These are phyloP conservation scores for Eubucco bourcierii DNA, from an alignment of 2,113 vertebrate species.

Conservation along the genomic window DNA sequence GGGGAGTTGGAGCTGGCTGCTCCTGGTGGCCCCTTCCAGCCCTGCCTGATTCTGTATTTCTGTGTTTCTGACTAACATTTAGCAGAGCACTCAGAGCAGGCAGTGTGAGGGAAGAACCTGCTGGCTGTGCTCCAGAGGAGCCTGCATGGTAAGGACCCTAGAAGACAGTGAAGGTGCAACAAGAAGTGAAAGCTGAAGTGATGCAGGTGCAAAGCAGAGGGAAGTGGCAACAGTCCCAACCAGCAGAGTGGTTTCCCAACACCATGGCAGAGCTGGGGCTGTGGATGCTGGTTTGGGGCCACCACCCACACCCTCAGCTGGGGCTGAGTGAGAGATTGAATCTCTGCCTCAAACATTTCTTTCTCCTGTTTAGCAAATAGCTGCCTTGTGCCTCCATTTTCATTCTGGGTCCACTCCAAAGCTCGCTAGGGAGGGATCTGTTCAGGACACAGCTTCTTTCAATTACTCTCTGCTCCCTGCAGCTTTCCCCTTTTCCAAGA, in stretches of 20 bases:
- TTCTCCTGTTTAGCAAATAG: neutral
- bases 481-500: neutral
- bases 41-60: too few relatives aligned
- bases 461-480: neutral
- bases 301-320: neutral
- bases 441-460: neutral
- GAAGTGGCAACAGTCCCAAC: neutral
- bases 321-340: neutral
- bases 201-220: neutral
- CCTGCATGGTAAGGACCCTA: neutral
- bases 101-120: neutral
- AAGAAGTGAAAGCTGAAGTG: neutral
- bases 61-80: neutral
- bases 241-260: neutral
- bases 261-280: neutral
- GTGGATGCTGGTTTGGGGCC: neutral
- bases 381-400: neutral
- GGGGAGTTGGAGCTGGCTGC: too few relatives aligned
- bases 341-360: neutral
- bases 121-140: neutral
- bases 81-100: neutral
- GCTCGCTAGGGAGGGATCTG: neutral
- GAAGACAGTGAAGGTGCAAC: neutral
- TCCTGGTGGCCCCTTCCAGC: too few relatives aligned
- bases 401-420: neutral